A percentile compares a stretch with the other conserved stretches of the same genome.
These are phyloP conservation scores for Spea multiplicata DNA, from an alignment of 2,113 vertebrate species.

Conservation along the genomic window DNA sequence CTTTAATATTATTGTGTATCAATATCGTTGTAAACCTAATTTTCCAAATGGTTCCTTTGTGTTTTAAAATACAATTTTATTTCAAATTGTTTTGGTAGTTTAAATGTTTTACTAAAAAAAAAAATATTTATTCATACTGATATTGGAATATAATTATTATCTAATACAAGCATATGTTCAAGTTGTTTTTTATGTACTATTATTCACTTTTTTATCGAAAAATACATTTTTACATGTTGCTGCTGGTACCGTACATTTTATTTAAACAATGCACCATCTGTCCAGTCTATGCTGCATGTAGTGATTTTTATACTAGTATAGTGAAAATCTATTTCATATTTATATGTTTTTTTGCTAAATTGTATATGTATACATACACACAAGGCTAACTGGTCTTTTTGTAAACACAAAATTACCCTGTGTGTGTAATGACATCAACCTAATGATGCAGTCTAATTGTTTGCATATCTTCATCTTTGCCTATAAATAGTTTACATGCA, in stretches of 20 bases:
- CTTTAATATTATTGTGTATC: not conserved
- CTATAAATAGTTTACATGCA: not conserved
- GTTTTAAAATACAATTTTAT: not conserved
- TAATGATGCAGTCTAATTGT: not conserved
- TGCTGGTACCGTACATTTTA: too few species aligned
- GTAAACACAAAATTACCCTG: not conserved
- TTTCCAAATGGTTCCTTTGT: not conserved
- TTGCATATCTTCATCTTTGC: not conserved
- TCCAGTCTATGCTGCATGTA: conserved; percentile 49
- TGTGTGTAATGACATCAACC: not conserved
- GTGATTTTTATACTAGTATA: conserved; percentile 1
- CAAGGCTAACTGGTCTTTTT: not conserved
- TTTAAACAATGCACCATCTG: conserved; percentile 41
- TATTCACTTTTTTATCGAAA: too few species aligned
- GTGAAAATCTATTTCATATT: conserved; percentile 16
- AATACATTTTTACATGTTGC: too few species aligned
- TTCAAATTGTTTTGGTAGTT: too few species aligned
- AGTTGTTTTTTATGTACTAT: too few species aligned
- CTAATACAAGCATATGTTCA: too few species aligned
- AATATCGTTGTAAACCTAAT: not conserved
- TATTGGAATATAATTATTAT: too few species aligned
- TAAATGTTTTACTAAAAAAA: too few species aligned
- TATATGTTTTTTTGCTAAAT: not conserved
- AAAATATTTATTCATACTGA: too few species aligned
- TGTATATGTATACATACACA: too few species aligned